These are phyloP conservation scores for Ciona savignyi DNA, from an alignment of 23 tunicate species.

Conservation along the genomic window DNA sequence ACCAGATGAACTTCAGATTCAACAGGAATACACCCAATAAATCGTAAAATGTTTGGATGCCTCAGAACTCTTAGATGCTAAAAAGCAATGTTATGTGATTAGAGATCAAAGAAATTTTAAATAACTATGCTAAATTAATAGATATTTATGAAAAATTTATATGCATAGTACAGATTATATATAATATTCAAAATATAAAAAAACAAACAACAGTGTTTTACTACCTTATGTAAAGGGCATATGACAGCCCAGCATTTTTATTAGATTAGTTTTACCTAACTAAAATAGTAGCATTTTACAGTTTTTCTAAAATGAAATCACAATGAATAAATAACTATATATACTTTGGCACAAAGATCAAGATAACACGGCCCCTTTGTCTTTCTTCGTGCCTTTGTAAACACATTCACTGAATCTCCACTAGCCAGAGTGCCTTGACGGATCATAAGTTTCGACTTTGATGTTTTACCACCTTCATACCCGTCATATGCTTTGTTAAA, in stretches of 20 bases:
- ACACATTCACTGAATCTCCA: constrained; percentile 56
- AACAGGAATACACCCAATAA: constrained; percentile 40
- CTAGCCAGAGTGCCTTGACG: constrained; percentile 56
- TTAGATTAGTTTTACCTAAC: no score
- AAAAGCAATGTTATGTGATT: constrained; percentile 1
- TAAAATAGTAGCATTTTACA: no score
- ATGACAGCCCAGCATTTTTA: no score
- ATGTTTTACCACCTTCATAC: neutral
- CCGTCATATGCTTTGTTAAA: constrained; percentile 45
- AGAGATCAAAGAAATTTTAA: no score
- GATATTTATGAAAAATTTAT: no score
- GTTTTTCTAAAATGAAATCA: no score
- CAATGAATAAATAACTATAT: no score
- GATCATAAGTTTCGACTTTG: constrained; percentile 7
- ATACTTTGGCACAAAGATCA: constrained; percentile 48
- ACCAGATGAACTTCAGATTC: constrained; percentile 64
- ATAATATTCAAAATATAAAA: no score
- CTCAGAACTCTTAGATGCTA: constrained; percentile 60
- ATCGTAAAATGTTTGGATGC: constrained; percentile 78
- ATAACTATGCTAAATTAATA: no score
- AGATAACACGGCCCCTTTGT: neutral
- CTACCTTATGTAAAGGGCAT: no score
- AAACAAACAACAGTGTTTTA: no score
- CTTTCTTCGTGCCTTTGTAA: constrained; percentile 5
- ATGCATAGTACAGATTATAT: no score